Evolutionary conservation across 2,113 vertebrate genomes (phyloP), one percentile per base, ranked within the genome.

Genomic region (Centropus bengalensis): DNA sequence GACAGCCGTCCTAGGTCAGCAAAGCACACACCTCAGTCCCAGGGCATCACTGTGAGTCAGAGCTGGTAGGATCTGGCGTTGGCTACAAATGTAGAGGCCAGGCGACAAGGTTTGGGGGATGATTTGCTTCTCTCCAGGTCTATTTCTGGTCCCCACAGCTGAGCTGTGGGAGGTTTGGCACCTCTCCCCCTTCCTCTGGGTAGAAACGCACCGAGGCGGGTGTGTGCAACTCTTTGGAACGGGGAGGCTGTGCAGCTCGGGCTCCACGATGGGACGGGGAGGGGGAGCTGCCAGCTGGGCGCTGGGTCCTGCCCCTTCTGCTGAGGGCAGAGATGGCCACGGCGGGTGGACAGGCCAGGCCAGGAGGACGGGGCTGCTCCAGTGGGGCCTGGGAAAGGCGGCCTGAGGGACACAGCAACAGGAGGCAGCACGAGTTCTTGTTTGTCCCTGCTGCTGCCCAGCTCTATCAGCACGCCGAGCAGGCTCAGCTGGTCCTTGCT

Each of bases 71-170:
- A 49, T 22, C 67, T 20, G 82, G 42, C 2, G 0, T 7, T 42
- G 74, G 79, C 47, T 58, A 36, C 63, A 10, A 36, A 54, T 2
- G 3, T 1, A 26, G 74, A 62, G 64, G 74, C 69, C 63, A 38
- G n/a, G 75, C 7, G 9, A 73, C 2, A 76, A 67, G 74, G 32
- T 33, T 18, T 5, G 66, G 49, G 79, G 82, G 69, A 66, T 17
- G 52, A 42, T 56, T 66, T 28, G 62, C 64, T 51, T 76, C 84
- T 67, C 73, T 32, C n/a, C 10, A 0, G 64, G 27, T 85, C 82
- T 86, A 59, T 88, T 93, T 82, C 59, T 75, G 96, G 83, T 56
- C 42, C 51, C 90, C 76, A 12, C 90, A 92, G 94, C 95, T 91
- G 95, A 90, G 71, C 87, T 5, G 89, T 40, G 81, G 86, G 58